These are phyloP conservation scores for Proteles cristata DNA, from an alignment of 2,113 vertebrate genomes.

Conservation along the genomic window DNA sequence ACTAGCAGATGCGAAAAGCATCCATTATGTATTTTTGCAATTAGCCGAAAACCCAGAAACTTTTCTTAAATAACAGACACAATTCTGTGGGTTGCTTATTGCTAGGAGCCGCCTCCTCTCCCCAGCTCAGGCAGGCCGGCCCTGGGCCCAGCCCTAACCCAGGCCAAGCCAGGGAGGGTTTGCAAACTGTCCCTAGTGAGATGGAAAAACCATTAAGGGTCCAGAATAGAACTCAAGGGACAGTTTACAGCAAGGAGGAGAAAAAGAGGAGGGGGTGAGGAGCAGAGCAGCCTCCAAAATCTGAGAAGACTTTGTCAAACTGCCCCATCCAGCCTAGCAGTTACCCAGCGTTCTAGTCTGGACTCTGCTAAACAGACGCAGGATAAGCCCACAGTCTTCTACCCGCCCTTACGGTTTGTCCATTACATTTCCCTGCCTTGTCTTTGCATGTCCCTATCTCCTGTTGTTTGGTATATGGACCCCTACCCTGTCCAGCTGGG, in stretches of 20 bases:
- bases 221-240: constrained; percentile 76
- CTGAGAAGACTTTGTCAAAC: constrained; percentile 17
- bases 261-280: neutral
- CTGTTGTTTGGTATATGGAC: neutral
- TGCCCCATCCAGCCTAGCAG: neutral
- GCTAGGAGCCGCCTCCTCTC: constrained; percentile 78
- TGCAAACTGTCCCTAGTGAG: constrained; percentile 79
- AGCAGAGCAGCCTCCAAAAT: neutral
- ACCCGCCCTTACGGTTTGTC: neutral
- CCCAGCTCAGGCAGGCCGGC: constrained; percentile 57
- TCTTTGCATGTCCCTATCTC: neutral
- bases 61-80: constrained; percentile 87
- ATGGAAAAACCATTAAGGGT: constrained; percentile 79
- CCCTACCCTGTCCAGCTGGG: neutral
- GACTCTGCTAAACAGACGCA: neutral
- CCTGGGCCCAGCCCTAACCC: constrained; percentile 51
- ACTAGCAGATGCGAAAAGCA: constrained; percentile 85
- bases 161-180: constrained; percentile 74
- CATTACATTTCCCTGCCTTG: neutral
- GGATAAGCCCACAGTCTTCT: neutral
- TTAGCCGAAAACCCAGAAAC: constrained; percentile 86
- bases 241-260: neutral
- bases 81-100: constrained; percentile 86
- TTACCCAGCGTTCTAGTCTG: neutral
- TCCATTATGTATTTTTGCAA: constrained; percentile 88